These are phyloP conservation scores for Papilio elwesi DNA, from an alignment of 2,888 invertebrate genomes.

Conservation along the genomic window DNA sequence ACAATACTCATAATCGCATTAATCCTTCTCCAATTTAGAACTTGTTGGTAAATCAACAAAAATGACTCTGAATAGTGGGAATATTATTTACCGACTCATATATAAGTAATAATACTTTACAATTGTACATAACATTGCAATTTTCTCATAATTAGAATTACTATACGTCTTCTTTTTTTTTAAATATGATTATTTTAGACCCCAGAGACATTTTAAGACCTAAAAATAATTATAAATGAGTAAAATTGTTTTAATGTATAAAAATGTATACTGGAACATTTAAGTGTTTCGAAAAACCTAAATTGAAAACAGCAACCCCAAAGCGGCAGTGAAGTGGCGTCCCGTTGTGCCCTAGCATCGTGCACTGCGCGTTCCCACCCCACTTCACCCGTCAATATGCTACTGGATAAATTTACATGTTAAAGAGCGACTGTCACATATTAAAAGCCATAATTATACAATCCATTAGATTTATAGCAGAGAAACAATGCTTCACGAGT, in stretches of 20 bases:
- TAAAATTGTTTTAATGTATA: neutral
- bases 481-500: conserved; percentile 74
- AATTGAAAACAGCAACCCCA: conserved; percentile 55
- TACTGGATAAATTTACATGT: conserved; percentile 74
- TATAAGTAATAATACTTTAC: no score
- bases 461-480: conserved; percentile 78
- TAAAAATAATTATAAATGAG: neutral
- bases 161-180: no score
- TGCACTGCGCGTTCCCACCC: conserved; percentile 70
- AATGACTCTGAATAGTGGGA: no score
- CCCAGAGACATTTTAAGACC: neutral
- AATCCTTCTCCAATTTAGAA: no score
- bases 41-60: no score
- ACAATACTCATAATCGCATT: no score
- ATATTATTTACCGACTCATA: no score
- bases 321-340: conserved; percentile 65
- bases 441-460: conserved; percentile 80
- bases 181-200: neutral
- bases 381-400: conserved; percentile 65
- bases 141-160: no score
- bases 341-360: conserved; percentile 74
- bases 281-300: conserved; percentile 50
- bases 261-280: neutral
- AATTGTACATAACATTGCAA: no score
- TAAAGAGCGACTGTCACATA: conserved; percentile 80